Conservation (phyloP, 2,888 invertebrate species). For the Drosophila borborema region DNA sequence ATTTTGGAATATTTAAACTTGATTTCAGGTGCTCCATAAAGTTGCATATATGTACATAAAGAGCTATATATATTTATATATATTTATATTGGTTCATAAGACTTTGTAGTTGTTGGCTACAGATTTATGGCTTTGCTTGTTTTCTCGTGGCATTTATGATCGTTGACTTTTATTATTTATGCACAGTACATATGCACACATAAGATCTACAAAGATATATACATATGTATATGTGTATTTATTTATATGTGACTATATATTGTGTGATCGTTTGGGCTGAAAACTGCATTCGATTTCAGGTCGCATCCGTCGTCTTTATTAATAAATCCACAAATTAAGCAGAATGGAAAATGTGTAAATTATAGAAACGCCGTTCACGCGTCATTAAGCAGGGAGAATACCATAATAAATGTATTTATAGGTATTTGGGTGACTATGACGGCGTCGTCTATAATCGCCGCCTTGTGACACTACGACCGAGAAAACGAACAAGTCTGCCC, state of each 20-base stretch:
- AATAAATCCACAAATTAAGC: constrained; percentile 70
- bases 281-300: constrained; percentile 53
- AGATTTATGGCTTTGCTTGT: constrained; percentile 47
- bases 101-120: constrained; percentile 30
- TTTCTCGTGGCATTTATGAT: constrained; percentile 49
- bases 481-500: constrained; percentile 28
- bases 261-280: background rate
- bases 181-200: constrained; percentile 5
- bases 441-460: constrained; percentile 74
- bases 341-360: constrained; percentile 73
- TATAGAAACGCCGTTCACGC: constrained; percentile 71
- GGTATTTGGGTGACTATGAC: constrained; percentile 74
- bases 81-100: background rate
- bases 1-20: constrained; percentile 10
- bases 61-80: background rate
- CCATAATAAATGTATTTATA: constrained; percentile 81
- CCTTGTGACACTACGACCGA: constrained; percentile 80
- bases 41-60: too few relatives aligned
- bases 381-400: constrained; percentile 81
- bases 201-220: background rate
- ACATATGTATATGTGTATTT: background rate
- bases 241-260: background rate
- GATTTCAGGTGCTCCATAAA: constrained; percentile 52
- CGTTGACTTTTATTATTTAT: constrained; percentile 56
- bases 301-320: constrained; percentile 53